Evolutionary conservation across 2,888 invertebrate species (phyloP).

Genomic region (Drosophila vallismaia): DNA sequence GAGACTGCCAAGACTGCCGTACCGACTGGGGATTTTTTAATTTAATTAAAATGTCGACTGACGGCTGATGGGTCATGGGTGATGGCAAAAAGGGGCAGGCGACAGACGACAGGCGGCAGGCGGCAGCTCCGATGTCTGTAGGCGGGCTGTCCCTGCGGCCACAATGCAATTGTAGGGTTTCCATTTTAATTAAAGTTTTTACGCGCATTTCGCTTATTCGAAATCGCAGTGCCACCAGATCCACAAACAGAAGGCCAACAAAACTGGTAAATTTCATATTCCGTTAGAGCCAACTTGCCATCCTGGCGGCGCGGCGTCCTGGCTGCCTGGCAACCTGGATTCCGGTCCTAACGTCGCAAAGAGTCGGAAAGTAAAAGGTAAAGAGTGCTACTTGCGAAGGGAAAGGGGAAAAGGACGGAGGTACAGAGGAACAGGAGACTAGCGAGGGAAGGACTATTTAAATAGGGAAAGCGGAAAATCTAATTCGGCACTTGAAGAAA

Average conservation of each 20-base stretch:
- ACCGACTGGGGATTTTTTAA: conserved; percentile 50
- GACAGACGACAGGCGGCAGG: conserved; percentile 29
- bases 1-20: conserved; percentile 20
- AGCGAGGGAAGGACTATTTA: conserved; percentile 52
- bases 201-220: conserved; percentile 66
- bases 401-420: not conserved
- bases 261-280: conserved; percentile 66
- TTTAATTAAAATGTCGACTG: conserved; percentile 69
- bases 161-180: conserved; percentile 76
- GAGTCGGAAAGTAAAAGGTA: conserved; percentile 8
- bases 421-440: not conserved
- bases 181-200: conserved; percentile 77
- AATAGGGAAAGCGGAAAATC: conserved; percentile 55
- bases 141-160: conserved; percentile 38
- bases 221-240: conserved; percentile 50
- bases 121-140: conserved; percentile 18
- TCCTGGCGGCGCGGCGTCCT: not conserved
- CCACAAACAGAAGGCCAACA: conserved; percentile 47
- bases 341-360: conserved; percentile 5
- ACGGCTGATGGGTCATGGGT: conserved; percentile 11
- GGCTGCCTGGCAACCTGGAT: conserved; percentile 30
- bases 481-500: conserved; percentile 9
- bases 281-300: conserved; percentile 45
- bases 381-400: not conserved
- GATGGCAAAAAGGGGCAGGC: not conserved